Conservation (phyloP, 2,888 invertebrate genomes). For the Schizotus pectinicornis region DNA sequence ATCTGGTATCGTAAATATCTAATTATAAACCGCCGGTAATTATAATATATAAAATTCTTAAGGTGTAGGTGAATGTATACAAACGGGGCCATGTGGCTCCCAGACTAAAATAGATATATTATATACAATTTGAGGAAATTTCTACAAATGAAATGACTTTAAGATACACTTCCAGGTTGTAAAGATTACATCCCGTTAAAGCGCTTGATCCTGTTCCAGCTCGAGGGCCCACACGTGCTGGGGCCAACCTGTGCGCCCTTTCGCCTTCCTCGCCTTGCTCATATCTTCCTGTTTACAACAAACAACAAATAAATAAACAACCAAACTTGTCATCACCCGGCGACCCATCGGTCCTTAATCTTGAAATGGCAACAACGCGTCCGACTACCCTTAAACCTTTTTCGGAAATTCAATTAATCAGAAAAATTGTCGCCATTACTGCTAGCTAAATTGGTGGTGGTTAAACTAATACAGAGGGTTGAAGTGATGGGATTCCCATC, state of each 20-base stretch:
- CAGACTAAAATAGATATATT: conserved; percentile 56
- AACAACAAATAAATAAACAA: conserved; percentile 34
- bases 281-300: conserved; percentile 55
- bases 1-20: conserved; percentile 47
- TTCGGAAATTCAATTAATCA: no score
- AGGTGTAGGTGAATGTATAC: conserved; percentile 58
- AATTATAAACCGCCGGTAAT: conserved; percentile 50
- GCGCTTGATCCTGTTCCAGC: conserved; percentile 71
- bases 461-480: no score
- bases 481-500: neutral
- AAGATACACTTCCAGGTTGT: conserved; percentile 50
- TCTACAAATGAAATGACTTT: conserved; percentile 53
- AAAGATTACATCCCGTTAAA: conserved; percentile 48
- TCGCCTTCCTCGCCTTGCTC: conserved; percentile 61
- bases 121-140: conserved; percentile 56
- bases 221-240: conserved; percentile 96
- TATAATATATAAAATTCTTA: conserved; percentile 54
- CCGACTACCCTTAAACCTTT: no score
- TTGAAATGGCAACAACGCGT: no score
- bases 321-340: conserved; percentile 2
- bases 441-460: no score
- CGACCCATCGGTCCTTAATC: no score
- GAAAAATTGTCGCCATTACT: no score
- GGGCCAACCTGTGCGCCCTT: conserved; percentile 96
- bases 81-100: conserved; percentile 57